Conservation (phyloP, 2,797 vertebrate species). For the Sebastes cheni region DNA sequence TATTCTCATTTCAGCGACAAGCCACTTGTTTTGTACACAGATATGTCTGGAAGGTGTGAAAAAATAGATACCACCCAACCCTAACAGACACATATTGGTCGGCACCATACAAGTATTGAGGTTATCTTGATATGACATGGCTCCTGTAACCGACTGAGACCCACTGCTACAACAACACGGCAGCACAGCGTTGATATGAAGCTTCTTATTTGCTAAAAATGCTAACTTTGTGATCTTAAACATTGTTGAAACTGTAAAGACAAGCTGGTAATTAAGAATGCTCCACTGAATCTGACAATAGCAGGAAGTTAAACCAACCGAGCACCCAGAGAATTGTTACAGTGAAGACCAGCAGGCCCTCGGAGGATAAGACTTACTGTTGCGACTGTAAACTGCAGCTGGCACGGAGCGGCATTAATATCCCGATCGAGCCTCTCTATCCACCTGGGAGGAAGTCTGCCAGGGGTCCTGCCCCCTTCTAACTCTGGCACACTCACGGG, state of each 20-base stretch:
- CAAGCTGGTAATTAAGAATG: not conserved
- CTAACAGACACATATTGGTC: not conserved
- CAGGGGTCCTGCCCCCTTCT: constrained; percentile 58
- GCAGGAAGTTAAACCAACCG: not conserved
- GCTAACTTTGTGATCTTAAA: not conserved
- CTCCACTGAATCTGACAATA: not conserved
- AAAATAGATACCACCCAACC: not conserved
- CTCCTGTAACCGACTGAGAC: not conserved
- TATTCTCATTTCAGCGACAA: too few species aligned
- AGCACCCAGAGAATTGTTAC: not conserved
- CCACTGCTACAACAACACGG: not conserved
- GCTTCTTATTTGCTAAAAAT: not conserved
- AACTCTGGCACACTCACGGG: constrained; percentile 45
- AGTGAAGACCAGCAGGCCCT: not conserved
- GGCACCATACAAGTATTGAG: not conserved
- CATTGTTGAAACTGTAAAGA: not conserved
- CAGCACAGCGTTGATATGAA: not conserved
- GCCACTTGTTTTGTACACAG: too few species aligned
- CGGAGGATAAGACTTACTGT: constrained; percentile 64
- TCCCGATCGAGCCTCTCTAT: constrained; percentile 34
- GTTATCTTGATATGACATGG: too few species aligned
- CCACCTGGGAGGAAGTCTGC: constrained; percentile 58
- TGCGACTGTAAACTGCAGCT: constrained; percentile 49
- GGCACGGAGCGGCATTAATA: constrained; percentile 75
- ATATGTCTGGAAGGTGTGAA: not conserved